phyloP scores from a whole-genome alignment of 2,797 vertebrate species.

The Pachyuromys duprasi region DNA sequence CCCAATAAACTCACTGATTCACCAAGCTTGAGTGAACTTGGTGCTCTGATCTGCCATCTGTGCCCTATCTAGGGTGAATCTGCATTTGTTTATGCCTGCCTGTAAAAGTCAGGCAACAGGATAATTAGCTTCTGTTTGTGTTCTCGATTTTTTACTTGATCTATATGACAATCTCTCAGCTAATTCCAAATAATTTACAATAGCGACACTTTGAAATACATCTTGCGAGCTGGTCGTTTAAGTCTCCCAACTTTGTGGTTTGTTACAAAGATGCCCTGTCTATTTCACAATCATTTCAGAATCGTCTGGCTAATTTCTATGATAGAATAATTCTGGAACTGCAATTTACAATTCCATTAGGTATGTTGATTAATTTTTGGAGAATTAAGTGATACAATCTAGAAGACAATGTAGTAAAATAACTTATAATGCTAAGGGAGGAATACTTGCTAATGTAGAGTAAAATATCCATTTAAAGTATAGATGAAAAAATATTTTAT shows the following conservation, averaged over 20 bases:
- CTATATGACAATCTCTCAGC: not conserved
- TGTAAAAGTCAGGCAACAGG: not conserved
- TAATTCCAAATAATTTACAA: not conserved
- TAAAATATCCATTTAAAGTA: constrained; percentile 21
- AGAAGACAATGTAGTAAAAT: not conserved
- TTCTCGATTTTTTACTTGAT: not conserved
- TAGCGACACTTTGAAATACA: not conserved
- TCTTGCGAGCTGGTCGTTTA: not conserved
- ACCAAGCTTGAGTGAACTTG: not conserved
- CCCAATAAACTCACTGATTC: not conserved
- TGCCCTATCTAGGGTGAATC: not conserved
- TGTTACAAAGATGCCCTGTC: not conserved
- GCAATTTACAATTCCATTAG: not conserved
- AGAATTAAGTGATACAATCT: not conserved
- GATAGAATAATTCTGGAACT: not conserved
- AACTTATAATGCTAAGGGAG: not conserved
- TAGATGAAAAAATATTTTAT: not conserved
- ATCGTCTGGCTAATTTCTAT: not conserved
- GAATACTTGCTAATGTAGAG: not conserved
- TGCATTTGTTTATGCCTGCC: not conserved
- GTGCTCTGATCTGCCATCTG: not conserved
- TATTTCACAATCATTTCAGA: not conserved
- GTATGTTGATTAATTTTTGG: constrained; percentile 4
- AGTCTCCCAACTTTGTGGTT: not conserved
- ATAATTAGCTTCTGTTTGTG: not conserved